Conservation (phyloP, 2,797 vertebrate genomes). For the Pyrrhura leucotis region DNA sequence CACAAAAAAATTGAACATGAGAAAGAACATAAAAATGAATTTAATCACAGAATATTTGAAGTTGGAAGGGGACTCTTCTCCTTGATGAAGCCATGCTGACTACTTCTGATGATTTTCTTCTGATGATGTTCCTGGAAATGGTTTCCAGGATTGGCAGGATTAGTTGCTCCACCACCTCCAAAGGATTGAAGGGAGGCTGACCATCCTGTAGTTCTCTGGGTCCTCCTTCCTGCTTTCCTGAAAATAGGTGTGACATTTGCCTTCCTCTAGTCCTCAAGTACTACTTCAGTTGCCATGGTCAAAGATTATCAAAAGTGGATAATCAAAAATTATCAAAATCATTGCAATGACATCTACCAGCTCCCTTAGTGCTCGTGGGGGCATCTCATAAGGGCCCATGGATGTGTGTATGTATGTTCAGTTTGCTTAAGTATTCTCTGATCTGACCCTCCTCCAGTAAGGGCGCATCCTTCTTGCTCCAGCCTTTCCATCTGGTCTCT, state of each 20-base stretch:
- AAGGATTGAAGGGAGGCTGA: rapidly evolving
- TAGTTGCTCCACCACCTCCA: neutral
- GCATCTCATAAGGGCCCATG: neutral
- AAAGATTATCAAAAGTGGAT: neutral
- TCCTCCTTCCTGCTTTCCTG: neutral
- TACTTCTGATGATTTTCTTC: neutral
- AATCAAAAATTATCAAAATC: too few species aligned
- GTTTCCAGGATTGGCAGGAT: neutral
- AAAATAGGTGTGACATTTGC: neutral
- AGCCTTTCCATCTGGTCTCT: neutral
- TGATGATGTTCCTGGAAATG: neutral
- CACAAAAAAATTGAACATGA: neutral
- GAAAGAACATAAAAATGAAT: neutral
- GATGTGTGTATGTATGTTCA: neutral
- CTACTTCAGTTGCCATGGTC: neutral
- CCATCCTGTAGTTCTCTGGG: neutral
- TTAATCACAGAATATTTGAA: neutral
- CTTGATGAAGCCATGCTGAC: neutral
- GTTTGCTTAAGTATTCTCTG: neutral
- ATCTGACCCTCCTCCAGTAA: neutral
- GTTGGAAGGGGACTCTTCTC: neutral
- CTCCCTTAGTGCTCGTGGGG: neutral
- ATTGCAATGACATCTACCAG: neutral
- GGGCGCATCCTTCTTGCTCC: neutral
- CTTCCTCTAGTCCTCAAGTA: neutral